Evolutionary conservation across 1,140 invertebrate species (phyloP).

Genomic region (Drosophila virilis): DNA sequence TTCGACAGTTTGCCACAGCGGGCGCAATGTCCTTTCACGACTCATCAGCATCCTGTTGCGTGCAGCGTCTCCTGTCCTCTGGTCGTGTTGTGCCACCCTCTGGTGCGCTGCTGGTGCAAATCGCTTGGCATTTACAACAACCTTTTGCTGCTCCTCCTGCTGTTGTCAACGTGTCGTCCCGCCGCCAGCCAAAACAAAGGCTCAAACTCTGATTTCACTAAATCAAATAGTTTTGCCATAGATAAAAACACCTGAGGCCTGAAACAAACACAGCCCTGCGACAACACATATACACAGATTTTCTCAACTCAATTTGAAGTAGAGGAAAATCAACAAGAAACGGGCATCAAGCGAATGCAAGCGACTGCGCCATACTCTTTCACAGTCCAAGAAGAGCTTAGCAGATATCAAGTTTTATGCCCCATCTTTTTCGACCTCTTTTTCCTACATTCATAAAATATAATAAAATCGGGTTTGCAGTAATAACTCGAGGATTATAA

Average conservation of each 20-base stretch:
- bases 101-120: constrained; percentile 78
- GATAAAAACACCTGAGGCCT: constrained; percentile 36
- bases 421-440: no score
- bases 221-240: constrained; percentile 15
- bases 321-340: no score
- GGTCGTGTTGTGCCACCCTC: constrained; percentile 38
- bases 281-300: neutral
- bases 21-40: constrained; percentile 59
- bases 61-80: constrained; percentile 18
- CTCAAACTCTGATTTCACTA: constrained; percentile 12
- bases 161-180: constrained; percentile 8
- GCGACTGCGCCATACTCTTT: no score
- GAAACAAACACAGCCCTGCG: neutral
- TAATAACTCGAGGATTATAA: no score
- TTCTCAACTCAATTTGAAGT: constrained; percentile 12
- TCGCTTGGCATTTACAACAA: constrained; percentile 65
- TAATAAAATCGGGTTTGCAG: no score
- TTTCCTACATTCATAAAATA: no score
- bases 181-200: constrained; percentile 25
- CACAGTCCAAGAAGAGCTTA: no score
- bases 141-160: constrained; percentile 32
- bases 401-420: no score
- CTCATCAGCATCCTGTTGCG: constrained; percentile 71
- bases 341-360: no score
- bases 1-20: constrained; percentile 48